Conservation (phyloP, 2,888 invertebrate species). For the Sturmia bella region DNA sequence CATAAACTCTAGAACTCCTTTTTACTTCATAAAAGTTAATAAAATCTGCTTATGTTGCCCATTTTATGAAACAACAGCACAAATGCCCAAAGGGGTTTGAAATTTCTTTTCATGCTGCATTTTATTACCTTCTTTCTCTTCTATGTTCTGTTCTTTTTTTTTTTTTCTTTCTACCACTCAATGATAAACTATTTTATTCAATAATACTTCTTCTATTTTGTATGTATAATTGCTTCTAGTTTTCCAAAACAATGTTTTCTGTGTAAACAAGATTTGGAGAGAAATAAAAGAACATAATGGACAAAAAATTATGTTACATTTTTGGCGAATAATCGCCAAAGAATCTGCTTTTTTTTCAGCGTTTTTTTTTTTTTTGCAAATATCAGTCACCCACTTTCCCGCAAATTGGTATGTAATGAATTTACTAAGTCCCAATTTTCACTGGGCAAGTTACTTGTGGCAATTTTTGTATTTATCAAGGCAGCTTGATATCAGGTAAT, state of each 20-base stretch:
- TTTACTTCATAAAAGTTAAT: conserved; percentile 17
- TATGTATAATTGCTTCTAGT: conserved; percentile 18
- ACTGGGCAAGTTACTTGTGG: too few species aligned
- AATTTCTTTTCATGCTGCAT: conserved; percentile 24
- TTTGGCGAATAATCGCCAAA: conserved; percentile 38
- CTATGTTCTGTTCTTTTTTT: too few species aligned
- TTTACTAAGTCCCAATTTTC: too few species aligned
- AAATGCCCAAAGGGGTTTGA: conserved; percentile 56
- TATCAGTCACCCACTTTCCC: too few species aligned
- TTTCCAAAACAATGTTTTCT: conserved; percentile 27
- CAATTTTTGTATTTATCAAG: too few species aligned
- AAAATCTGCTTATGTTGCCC: conserved; percentile 43
- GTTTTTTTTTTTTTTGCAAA: too few species aligned
- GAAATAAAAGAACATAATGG: conserved; percentile 51
- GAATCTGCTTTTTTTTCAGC: too few species aligned
- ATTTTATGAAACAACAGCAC: conserved; percentile 15
- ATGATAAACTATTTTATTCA: conserved; percentile 64
- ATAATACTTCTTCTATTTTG: conserved; percentile 54
- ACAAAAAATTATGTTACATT: conserved; percentile 53
- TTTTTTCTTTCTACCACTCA: too few species aligned
- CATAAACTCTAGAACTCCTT: conserved; percentile 18
- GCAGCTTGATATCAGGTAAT: too few species aligned
- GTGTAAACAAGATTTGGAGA: conserved; percentile 57
- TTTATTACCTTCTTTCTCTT: conserved; percentile 5
- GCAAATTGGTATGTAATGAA: too few species aligned